Conservation (phyloP, 2,113 vertebrate species). For the Gasterosteus nipponicus region DNA sequence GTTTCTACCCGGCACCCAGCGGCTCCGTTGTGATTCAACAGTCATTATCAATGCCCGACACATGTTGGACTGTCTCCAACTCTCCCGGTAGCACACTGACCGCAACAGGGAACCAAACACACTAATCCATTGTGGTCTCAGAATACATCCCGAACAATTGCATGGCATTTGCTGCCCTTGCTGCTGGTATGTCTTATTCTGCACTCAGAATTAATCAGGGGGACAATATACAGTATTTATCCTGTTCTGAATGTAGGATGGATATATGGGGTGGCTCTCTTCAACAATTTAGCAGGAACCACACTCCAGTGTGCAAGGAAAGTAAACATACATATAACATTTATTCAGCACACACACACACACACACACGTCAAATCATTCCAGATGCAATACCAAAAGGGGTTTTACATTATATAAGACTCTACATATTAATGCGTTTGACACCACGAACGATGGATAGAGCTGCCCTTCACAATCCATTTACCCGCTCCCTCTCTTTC, state of each 20-base stretch:
- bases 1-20: conserved; percentile 59
- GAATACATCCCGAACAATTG: conserved; percentile 69
- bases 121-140: conserved; percentile 64
- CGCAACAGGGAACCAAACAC: conserved; percentile 60
- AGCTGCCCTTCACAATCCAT: conserved; percentile 68
- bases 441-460: conserved; percentile 28
- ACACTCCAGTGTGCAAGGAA: conserved; percentile 23
- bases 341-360: conserved; percentile 17
- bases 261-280: conserved; percentile 42
- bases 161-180: conserved; percentile 66
- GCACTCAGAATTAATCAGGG: conserved; percentile 37
- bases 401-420: conserved; percentile 6
- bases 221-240: conserved; percentile 43
- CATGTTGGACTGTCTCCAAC: conserved; percentile 68
- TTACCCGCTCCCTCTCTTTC: conserved; percentile 53
- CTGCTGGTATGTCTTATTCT: conserved; percentile 60
- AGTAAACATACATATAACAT: conserved; percentile 24
- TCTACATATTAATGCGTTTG: conserved; percentile 30
- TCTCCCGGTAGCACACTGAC: conserved; percentile 71
- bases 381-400: neutral
- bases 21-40: conserved; percentile 60
- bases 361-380: conserved; percentile 13
- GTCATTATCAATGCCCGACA: conserved; percentile 79
- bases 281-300: conserved; percentile 2
- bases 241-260: conserved; percentile 15